These are phyloP conservation scores for Salvator merianae DNA, from an alignment of 2,113 vertebrate genomes.

Conservation along the genomic window DNA sequence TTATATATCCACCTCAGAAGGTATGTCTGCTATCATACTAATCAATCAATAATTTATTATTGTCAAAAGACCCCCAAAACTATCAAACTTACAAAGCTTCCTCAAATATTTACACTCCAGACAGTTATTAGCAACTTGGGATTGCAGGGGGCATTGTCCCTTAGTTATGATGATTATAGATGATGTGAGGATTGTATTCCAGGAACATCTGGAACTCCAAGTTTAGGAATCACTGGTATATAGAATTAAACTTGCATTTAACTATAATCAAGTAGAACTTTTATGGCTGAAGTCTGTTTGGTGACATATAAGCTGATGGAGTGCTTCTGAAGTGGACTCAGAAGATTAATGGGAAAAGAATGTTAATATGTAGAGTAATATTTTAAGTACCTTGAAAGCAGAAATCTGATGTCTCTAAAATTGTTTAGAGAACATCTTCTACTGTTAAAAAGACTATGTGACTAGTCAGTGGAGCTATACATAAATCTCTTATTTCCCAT, in stretches of 20 bases:
- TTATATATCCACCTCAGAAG: background rate
- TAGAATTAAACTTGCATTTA: slow-evolving; percentile 1
- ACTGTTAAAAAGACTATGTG: slow-evolving; percentile 52
- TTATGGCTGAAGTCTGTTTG: slow-evolving; percentile 19
- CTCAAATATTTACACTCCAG: background rate
- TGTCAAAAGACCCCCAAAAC: too few species aligned
- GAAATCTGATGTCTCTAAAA: slow-evolving; percentile 53
- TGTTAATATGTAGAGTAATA: slow-evolving; percentile 37
- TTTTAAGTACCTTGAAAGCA: slow-evolving; percentile 50
- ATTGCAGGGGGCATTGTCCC: too few species aligned
- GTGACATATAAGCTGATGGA: slow-evolving; percentile 8
- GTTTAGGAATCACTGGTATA: too few species aligned
- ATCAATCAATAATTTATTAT: too few species aligned
- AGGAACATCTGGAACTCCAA: too few species aligned
- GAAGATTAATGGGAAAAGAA: slow-evolving; percentile 28
- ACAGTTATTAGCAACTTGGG: too few species aligned
- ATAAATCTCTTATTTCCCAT: slow-evolving; percentile 61
- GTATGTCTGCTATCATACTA: background rate
- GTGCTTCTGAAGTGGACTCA: slow-evolving; percentile 30
- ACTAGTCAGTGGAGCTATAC: slow-evolving; percentile 41
- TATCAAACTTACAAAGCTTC: background rate
- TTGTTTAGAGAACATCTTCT: slow-evolving; percentile 55
- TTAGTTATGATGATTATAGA: too few species aligned
- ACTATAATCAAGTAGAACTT: background rate
- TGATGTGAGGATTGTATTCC: too few species aligned